These are phyloP conservation scores for Caenorhabditis sulstoni DNA, from an alignment of 2,888 invertebrate species.

Conservation along the genomic window DNA sequence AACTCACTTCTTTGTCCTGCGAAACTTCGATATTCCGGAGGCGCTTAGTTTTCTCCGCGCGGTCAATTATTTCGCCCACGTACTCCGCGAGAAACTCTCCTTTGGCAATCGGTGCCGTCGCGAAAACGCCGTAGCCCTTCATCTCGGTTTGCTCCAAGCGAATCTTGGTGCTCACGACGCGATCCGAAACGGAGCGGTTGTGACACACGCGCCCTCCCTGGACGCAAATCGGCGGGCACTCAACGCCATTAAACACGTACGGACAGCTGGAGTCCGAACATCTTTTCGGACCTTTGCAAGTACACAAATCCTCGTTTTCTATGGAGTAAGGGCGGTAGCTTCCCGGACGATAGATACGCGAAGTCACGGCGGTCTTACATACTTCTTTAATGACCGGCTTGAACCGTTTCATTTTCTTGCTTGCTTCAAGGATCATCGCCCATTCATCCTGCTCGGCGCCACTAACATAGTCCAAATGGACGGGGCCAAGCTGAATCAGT, in stretches of 20 bases:
- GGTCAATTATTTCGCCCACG: conserved; percentile 21
- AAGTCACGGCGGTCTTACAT: too few species aligned
- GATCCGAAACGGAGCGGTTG: conserved; percentile 12
- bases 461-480: too few species aligned
- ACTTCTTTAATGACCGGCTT: too few species aligned
- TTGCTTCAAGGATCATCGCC: too few species aligned
- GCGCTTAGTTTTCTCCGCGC: not conserved
- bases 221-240: conserved; percentile 20
- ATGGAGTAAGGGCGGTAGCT: too few species aligned
- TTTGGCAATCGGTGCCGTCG: not conserved
- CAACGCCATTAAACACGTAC: not conserved
- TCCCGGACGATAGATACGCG: too few species aligned
- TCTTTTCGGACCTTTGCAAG: not conserved
- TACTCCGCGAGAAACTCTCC: conserved; percentile 35
- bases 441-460: too few species aligned
- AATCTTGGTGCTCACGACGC: not conserved
- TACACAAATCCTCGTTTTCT: not conserved
- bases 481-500: too few species aligned
- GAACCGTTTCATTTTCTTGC: too few species aligned
- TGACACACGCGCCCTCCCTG: conserved; percentile 3
- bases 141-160: not conserved
- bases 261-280: conserved; percentile 6
- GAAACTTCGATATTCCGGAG: not conserved
- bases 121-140: conserved; percentile 33
- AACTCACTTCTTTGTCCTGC: not conserved